Percentiles rank a stretch among this genome's conserved stretches.
These are phyloP conservation scores for Melanerpes aurifrons DNA, from an alignment of 2,113 vertebrate genomes.

Conservation along the genomic window DNA sequence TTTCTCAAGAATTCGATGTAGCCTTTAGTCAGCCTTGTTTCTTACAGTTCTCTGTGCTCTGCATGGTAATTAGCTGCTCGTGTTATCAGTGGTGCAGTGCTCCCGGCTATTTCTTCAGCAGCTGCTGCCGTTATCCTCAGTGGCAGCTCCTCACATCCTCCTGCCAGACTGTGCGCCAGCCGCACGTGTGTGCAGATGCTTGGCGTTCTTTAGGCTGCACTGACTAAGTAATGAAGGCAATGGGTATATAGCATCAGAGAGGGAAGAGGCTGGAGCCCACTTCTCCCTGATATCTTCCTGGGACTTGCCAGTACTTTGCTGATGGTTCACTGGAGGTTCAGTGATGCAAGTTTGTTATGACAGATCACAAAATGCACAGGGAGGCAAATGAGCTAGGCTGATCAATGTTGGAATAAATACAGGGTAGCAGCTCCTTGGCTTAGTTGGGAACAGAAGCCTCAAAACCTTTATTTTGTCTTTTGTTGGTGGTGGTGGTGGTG, in stretches of 20 bases:
- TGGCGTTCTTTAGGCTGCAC: background rate
- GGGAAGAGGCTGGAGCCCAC: background rate
- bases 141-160: background rate
- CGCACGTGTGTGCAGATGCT: background rate
- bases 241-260: background rate
- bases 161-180: background rate
- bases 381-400: constrained; percentile 43
- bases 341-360: constrained; percentile 65
- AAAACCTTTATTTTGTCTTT: background rate
- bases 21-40: constrained; percentile 56
- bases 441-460: constrained; percentile 7
- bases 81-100: constrained; percentile 21
- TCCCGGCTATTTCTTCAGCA: constrained; percentile 67
- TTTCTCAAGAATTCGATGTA: constrained; percentile 45
- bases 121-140: background rate
- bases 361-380: constrained; percentile 47
- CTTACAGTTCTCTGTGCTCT: constrained; percentile 64
- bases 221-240: background rate
- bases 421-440: background rate
- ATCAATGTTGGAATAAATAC: constrained; percentile 29
- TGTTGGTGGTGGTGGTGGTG: no score
- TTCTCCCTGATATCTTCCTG: background rate
- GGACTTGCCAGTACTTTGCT: constrained; percentile 21
- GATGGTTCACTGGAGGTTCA: constrained; percentile 57
- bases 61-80: constrained; percentile 72